Evolutionary conservation across 2,888 invertebrate genomes (phyloP), one percentile per base, ranked within the genome.

Genomic region (Melieria picta): DNA sequence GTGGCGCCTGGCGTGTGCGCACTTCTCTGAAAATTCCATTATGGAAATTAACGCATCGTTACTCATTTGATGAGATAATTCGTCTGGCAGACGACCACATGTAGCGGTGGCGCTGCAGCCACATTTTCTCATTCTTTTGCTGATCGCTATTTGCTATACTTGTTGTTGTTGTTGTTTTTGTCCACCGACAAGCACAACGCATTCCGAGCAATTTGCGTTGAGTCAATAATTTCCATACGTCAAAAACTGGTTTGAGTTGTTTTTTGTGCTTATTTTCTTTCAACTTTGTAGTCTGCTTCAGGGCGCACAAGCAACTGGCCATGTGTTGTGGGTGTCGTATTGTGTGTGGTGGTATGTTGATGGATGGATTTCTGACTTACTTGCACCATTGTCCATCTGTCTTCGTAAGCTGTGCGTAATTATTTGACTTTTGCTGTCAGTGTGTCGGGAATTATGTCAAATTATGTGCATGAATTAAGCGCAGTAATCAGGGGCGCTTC

Each of bases 41-140:
- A 80, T 81, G 80, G 79, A 81, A 81, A 81, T 81, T 80, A 81
- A 81, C 81, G 80, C 81, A 81, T 81, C 81, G 81, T 80, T 81
- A 79, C 79, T 78, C 80, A 79, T 79, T 80, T 80, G 81, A 81
- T 79, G 80, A 79, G 79, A 78, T 80, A 81, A 80, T 79, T 77
- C 79, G 75, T 77, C 76, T 74, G 76, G 75, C 76, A 79, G 79
- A 77, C 79, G 76, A 76, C 77, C 79, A 75, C 77, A 78, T 74
- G 76, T 48, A 68, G 67, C 52, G 63, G 67, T 63, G 61, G 62
- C 66, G 47, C n/a, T 64, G 45, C 52, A n/a, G n/a, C 13, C 4
- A 11, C 9, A 52, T 52, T 52, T 52, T 11, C 52, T 52, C 52
- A 13, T 7, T 13, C 11, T 9, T 16, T 16, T 16, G 16, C 16